Evolutionary conservation across 2,888 invertebrate species (phyloP).

Genomic region (Bellardia bayeri): DNA sequence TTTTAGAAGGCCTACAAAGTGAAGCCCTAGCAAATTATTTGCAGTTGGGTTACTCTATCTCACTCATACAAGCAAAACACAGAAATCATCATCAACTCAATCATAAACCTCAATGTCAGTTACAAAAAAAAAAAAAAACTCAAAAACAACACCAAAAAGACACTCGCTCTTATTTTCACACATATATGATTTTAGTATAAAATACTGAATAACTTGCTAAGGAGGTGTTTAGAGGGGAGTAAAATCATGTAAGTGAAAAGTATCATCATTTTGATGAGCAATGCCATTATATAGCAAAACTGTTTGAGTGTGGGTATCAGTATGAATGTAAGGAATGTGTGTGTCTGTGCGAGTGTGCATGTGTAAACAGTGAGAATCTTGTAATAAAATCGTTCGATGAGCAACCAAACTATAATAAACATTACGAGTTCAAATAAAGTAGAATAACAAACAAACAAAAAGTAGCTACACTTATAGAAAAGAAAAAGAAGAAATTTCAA

Average conservation of each 20-base stretch:
- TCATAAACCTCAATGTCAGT: conserved; percentile 63
- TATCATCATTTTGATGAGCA: conserved; percentile 62
- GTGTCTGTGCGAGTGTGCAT: not conserved
- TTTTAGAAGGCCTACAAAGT: no score
- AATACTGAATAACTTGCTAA: not conserved
- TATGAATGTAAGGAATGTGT: not conserved
- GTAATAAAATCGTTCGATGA: conserved; percentile 36
- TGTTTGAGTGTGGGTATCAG: conserved; percentile 33
- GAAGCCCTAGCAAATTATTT: no score
- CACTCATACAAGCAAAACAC: not conserved
- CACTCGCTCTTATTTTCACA: conserved; percentile 1
- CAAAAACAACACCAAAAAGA: conserved; percentile 30
- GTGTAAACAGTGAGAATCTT: conserved; percentile 33
- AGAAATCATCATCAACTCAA: conserved; percentile 47
- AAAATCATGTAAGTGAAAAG: conserved; percentile 32
- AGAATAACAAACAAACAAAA: conserved; percentile 25
- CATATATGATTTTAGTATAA: not conserved
- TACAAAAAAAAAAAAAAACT: conserved; percentile 33
- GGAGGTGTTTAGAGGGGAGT: not conserved
- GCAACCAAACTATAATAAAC: conserved; percentile 36
- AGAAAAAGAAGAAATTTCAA: not conserved
- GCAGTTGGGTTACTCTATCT: no score
- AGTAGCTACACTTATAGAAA: conserved; percentile 28
- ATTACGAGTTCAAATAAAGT: conserved; percentile 3
- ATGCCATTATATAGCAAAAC: conserved; percentile 56